These are phyloP conservation scores for Cerceris rybyensis DNA, from an alignment of 2,888 invertebrate species.

Conservation along the genomic window DNA sequence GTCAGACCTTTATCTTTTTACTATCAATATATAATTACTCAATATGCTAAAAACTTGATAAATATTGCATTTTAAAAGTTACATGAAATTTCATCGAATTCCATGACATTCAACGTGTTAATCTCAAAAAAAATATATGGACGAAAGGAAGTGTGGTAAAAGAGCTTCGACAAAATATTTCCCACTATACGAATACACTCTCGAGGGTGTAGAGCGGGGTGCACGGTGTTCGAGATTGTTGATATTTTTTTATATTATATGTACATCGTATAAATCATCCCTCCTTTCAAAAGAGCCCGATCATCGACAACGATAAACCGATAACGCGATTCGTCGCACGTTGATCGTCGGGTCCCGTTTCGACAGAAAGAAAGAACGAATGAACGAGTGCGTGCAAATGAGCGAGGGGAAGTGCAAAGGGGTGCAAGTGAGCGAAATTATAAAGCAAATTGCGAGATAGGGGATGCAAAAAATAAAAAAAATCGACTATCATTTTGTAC, in stretches of 20 bases:
- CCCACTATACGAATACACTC: background rate
- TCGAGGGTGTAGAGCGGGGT: slow-evolving; percentile 10
- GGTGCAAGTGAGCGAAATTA: slow-evolving; percentile 1
- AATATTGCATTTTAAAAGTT: too few relatives aligned
- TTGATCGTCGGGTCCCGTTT: slow-evolving; percentile 7
- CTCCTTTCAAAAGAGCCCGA: slow-evolving; percentile 41
- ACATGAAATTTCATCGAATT: too few relatives aligned
- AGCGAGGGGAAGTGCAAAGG: too few relatives aligned
- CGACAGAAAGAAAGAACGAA: background rate
- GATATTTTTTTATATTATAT: slow-evolving; percentile 75
- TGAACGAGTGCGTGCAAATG: background rate
- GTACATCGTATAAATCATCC: slow-evolving; percentile 52
- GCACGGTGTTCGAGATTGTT: slow-evolving; percentile 75
- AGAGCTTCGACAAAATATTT: too few relatives aligned
- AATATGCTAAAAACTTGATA: too few relatives aligned
- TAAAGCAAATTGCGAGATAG: background rate
- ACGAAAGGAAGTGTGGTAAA: too few relatives aligned
- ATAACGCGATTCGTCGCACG: slow-evolving; percentile 3
- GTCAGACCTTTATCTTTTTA: too few relatives aligned
- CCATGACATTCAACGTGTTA: background rate
- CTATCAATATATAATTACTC: too few relatives aligned
- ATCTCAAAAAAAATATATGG: too few relatives aligned
- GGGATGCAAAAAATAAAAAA: slow-evolving; percentile 22
- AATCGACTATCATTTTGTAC: slow-evolving; percentile 69
- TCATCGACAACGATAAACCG: slow-evolving; percentile 13